phyloP scores from a whole-genome alignment of 1,140 invertebrate genomes.

The Drosophila gunungcola region DNA sequence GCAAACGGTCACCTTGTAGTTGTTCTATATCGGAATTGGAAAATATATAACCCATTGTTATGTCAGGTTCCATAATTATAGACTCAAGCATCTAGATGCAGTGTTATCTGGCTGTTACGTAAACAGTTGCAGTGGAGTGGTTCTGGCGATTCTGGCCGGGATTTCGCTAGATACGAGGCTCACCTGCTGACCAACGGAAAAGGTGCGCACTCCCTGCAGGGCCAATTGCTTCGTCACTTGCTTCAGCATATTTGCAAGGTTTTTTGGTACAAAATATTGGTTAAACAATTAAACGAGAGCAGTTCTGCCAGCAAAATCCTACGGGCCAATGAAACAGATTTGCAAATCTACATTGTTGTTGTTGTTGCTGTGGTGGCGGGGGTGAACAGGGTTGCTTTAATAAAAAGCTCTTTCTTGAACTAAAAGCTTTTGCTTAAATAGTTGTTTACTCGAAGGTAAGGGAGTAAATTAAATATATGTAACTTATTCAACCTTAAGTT shows the following conservation, averaged over 20 bases:
- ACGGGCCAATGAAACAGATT: constrained; percentile 55
- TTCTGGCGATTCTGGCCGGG: not conserved
- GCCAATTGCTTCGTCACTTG: constrained; percentile 83
- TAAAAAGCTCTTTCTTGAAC: constrained; percentile 15
- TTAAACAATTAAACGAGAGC: constrained; percentile 60
- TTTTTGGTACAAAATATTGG: constrained; percentile 50
- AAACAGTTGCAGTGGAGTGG: constrained; percentile 46
- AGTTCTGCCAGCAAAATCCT: constrained; percentile 65
- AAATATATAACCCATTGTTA: constrained; percentile 1
- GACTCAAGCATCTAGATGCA: constrained; percentile 21
- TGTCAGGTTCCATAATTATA: constrained; percentile 1
- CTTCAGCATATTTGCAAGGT: constrained; percentile 76
- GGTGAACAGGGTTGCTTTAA: constrained; percentile 5
- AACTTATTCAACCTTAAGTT: too few species aligned
- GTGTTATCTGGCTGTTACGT: constrained; percentile 54
- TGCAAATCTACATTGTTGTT: constrained; percentile 27
- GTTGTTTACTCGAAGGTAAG: not conserved
- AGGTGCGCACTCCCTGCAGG: constrained; percentile 79
- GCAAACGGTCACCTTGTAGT: constrained; percentile 95
- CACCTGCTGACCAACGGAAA: constrained; percentile 79
- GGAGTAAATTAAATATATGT: too few species aligned
- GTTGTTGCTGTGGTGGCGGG: constrained; percentile 22
- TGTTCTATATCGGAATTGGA: constrained; percentile 56
- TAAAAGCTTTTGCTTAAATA: not conserved
- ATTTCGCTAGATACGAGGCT: constrained; percentile 13